Percentiles rank a stretch among this genome's conserved stretches.
These are phyloP conservation scores for Lithobates pipiens DNA, from an alignment of 2,797 vertebrate species.

Conservation along the genomic window DNA sequence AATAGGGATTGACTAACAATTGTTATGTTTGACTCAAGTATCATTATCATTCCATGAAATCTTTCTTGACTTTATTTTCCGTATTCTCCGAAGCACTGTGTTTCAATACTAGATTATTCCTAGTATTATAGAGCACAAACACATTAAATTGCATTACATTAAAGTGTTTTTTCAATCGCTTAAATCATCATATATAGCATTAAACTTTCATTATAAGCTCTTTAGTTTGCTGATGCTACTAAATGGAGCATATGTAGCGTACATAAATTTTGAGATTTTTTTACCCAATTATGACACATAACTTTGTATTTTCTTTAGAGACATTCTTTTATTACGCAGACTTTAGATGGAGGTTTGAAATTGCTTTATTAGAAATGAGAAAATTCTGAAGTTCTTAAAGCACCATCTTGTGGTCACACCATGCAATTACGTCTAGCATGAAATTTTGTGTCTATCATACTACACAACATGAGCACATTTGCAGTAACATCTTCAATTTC, in stretches of 20 bases:
- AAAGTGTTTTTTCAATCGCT: background rate
- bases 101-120: background rate
- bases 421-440: too few species aligned
- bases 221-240: background rate
- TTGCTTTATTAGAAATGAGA: background rate
- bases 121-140: background rate
- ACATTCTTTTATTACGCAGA: background rate
- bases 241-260: background rate
- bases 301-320: background rate
- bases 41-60: too few species aligned
- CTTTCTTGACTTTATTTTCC: background rate
- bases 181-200: background rate
- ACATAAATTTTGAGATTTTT: background rate
- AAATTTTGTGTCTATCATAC: too few species aligned
- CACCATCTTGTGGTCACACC: slow-evolving; percentile 30
- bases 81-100: background rate
- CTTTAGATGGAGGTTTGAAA: background rate
- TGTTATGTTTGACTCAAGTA: background rate
- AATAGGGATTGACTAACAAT: too few species aligned
- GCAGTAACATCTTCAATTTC: too few species aligned
- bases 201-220: background rate
- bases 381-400: background rate
- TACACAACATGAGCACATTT: too few species aligned
- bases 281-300: background rate
- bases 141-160: background rate